A percentile compares a stretch with the other conserved stretches of the same genome.
These are phyloP conservation scores for Esox niger DNA, from an alignment of 2,113 vertebrate genomes.

Conservation along the genomic window DNA sequence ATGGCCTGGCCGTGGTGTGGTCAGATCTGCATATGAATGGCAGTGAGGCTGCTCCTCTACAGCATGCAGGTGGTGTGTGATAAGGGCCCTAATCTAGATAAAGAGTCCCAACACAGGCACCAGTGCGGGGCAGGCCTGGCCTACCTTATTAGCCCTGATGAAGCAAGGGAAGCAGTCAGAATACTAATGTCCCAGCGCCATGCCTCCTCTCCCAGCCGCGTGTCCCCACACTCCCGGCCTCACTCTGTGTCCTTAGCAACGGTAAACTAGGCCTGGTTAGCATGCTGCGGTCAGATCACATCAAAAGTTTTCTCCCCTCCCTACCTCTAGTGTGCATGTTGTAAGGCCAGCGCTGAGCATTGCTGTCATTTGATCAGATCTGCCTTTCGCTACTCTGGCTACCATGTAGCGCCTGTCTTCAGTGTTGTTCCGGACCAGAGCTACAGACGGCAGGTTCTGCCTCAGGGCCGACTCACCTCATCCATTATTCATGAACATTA, in stretches of 20 bases:
- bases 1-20: conserved; percentile 46
- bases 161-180: conserved; percentile 53
- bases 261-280: conserved; percentile 47
- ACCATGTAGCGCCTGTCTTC: conserved; percentile 74
- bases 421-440: conserved; percentile 80
- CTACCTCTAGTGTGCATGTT: conserved; percentile 25
- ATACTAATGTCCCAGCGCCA: conserved; percentile 64
- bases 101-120: conserved; percentile 53
- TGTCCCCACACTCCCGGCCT: conserved; percentile 25
- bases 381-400: conserved; percentile 57
- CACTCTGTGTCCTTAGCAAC: conserved; percentile 21
- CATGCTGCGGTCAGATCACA: conserved; percentile 36
- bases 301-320: conserved; percentile 29
- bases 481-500: conserved; percentile 88
- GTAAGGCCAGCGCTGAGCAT: conserved; percentile 66
- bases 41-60: conserved; percentile 48
- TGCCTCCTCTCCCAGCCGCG: conserved; percentile 20
- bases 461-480: conserved; percentile 80
- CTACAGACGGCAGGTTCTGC: conserved; percentile 79
- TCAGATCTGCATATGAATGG: conserved; percentile 67
- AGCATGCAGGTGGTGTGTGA: conserved; percentile 67
- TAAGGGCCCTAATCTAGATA: conserved; percentile 69
- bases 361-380: conserved; percentile 79
- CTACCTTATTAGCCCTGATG: conserved; percentile 66
- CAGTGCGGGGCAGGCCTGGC: conserved; percentile 10